Percentiles rank a stretch among this genome's conserved stretches.
Conservation (phyloP, 2,888 invertebrate genomes). For the Agriopis aurantiaria region DNA sequence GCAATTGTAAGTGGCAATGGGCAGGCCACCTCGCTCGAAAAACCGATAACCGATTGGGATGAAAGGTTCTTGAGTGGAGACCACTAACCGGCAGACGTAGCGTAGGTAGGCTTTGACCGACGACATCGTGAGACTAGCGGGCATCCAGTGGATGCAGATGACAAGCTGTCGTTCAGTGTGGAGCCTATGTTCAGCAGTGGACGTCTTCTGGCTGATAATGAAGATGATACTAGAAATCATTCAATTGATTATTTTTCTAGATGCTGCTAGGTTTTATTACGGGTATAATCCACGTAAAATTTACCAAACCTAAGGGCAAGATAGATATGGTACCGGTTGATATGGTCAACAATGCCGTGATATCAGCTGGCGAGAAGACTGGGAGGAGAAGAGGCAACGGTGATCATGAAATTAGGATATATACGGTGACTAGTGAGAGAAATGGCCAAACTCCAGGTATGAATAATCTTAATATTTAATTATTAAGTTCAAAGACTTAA, state of each 20-base stretch:
- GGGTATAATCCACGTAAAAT: slow-evolving; percentile 40
- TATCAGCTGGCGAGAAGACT: slow-evolving; percentile 43
- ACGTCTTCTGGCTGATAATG: no score
- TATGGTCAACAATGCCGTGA: slow-evolving; percentile 49
- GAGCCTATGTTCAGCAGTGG: no score
- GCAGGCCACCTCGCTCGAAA: no score
- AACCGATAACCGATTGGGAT: no score
- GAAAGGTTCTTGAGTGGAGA: no score
- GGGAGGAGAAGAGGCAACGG: slow-evolving; percentile 19
- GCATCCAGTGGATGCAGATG: no score
- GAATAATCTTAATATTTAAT: neutral
- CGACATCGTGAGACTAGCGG: no score
- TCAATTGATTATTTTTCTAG: slow-evolving; percentile 34
- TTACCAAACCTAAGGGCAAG: neutral
- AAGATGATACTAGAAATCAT: no score
- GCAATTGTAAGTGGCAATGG: no score
- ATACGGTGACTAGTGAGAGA: slow-evolving; percentile 35
- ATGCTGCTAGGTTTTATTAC: slow-evolving; percentile 32
- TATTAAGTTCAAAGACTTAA: neutral
- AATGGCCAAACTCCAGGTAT: slow-evolving; percentile 39
- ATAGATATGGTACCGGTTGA: slow-evolving; percentile 47
- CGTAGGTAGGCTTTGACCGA: no score
- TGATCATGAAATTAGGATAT: slow-evolving; percentile 37
- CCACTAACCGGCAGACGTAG: no score
- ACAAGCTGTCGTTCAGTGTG: no score